A percentile compares a stretch with the other conserved stretches of the same genome.
phyloP scores from a whole-genome alignment of 2,113 vertebrate genomes.

The Phalacrocorax aristotelis region DNA sequence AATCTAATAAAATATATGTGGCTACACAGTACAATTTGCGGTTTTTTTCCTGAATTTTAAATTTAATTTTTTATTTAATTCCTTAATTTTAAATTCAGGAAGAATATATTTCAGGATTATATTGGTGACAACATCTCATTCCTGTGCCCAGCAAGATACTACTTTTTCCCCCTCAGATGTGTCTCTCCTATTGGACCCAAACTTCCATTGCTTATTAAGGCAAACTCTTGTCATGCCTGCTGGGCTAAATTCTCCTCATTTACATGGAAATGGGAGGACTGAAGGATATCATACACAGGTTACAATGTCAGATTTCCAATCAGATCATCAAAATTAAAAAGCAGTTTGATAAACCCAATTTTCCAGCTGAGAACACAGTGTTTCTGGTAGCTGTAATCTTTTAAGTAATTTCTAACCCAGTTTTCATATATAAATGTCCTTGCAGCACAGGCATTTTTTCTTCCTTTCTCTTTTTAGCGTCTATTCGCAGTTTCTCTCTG shows the following conservation, averaged over 20 bases:
- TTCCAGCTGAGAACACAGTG: conserved; percentile 20
- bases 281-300: neutral
- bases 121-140: neutral
- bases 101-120: neutral
- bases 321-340: conserved; percentile 15
- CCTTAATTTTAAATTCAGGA: neutral
- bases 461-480: neutral
- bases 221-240: neutral
- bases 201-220: neutral
- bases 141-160: neutral
- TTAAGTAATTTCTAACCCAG: conserved; percentile 24
- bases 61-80: neutral
- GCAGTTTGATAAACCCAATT: conserved; percentile 21
- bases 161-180: neutral
- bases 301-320: conserved; percentile 7
- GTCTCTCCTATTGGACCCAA: neutral
- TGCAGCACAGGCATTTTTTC: neutral
- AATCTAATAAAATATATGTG: neutral
- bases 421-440: conserved; percentile 23
- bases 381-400: conserved; percentile 6
- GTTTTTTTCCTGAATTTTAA: no score
- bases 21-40: neutral
- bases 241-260: neutral
- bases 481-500: conserved; percentile 4
- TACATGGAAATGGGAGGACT: neutral